A percentile compares a stretch with the other conserved stretches of the same genome.
These are phyloP conservation scores for Scaptomyza caliginosa DNA, from an alignment of 2,888 invertebrate genomes.

Conservation along the genomic window DNA sequence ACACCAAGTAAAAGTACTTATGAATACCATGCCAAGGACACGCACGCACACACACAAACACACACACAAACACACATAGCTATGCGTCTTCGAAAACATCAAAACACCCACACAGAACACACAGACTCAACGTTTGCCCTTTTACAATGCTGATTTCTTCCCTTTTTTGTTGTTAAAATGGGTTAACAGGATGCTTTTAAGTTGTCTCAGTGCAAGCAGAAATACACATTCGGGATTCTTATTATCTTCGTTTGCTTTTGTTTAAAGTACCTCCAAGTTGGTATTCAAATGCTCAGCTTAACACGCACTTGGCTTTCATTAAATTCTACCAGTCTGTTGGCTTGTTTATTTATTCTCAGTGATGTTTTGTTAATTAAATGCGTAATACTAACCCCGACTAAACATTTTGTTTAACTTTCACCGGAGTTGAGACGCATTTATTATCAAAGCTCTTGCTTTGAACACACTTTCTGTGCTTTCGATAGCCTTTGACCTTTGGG, in stretches of 20 bases:
- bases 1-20: constrained; percentile 55
- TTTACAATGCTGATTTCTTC: constrained; percentile 5
- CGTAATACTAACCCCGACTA: constrained; percentile 22
- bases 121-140: background rate
- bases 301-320: background rate
- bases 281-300: no score
- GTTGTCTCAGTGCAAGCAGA: background rate
- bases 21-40: constrained; percentile 61
- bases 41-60: constrained; percentile 48
- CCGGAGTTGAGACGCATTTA: constrained; percentile 7
- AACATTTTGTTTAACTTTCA: background rate
- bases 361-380: constrained; percentile 28
- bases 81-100: background rate
- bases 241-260: background rate
- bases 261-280: background rate
- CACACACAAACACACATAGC: constrained; percentile 30
- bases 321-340: constrained; percentile 14
- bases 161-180: constrained; percentile 1
- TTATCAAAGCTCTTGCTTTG: constrained; percentile 4
- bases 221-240: no score
- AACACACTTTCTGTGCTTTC: background rate
- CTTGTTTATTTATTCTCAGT: constrained; percentile 1
- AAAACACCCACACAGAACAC: background rate
- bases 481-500: constrained; percentile 40
- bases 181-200: background rate